Evolutionary conservation across 2,888 invertebrate genomes (phyloP), one percentile per base, ranked within the genome.

Genomic region (Conops quadrifasciatus): DNA sequence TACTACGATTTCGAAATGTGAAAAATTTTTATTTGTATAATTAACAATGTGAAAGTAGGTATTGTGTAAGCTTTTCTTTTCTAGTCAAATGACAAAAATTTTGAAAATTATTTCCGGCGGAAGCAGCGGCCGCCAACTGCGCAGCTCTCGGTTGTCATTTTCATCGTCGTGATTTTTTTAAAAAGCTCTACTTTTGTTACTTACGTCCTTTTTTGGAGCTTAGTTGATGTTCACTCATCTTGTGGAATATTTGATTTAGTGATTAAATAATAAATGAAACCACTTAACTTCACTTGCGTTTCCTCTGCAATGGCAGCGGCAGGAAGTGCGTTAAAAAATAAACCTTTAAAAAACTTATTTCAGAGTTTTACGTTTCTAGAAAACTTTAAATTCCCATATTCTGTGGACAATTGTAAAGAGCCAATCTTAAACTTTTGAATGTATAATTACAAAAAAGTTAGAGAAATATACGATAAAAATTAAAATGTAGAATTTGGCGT

Each of bases 401-500:
- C 45, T 26, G 26, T 26, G 19, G 19, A 43, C 21, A 51, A 19
- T 26, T 49, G 36, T 58, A 58, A n/a, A 67, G 21, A 45, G 36
- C 11, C 2, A 56, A 56, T 56, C 3, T 19, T 56, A 56, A 56
- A 56, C 21, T 19, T 24, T 15, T 36, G 5, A n/a, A 51, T 51
- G 47, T 51, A 67, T 59, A 60, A 60, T 49, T 49, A 36, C 19
- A 21, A 68, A 59, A 60, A 21, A 60, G 59, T 67, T 45, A 60
- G 60, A 59, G 59, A 30, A 60, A 68, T 68, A 68, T 47, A 60
- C 30, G 36, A 36, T 19, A 68, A 24, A 59, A 49, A 49, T 62
- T 60, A 60, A 59, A 67, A 67, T 36, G 56, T 36, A 43, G n/a
- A 68, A 60, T 60, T 68, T 68, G 49, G 67, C 67, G 67, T 60